Percentiles rank a stretch among this genome's conserved stretches.
Evolutionary conservation across 2,888 invertebrate genomes (phyloP).

Genomic region (Iphiclides podalirius): DNA sequence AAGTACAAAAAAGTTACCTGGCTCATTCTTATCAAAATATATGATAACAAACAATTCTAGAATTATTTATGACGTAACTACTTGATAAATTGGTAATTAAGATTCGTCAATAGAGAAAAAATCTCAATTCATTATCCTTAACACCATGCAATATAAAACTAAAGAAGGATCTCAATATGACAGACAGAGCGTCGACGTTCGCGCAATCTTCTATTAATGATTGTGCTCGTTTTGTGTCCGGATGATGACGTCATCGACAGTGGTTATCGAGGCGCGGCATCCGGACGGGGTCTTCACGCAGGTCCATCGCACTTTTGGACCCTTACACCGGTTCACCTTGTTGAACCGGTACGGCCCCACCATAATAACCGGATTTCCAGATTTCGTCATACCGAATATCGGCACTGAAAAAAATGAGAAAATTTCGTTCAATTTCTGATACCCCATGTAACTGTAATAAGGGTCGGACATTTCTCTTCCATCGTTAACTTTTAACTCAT

Average conservation of each 20-base stretch:
- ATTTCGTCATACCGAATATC: slow-evolving; percentile 34
- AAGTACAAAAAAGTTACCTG: no score
- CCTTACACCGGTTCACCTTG: slow-evolving; percentile 34
- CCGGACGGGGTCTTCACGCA: slow-evolving; percentile 37
- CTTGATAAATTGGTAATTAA: no score
- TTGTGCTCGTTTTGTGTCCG: slow-evolving; percentile 39
- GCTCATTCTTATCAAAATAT: no score
- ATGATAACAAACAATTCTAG: no score
- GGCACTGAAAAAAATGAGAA: slow-evolving; percentile 32
- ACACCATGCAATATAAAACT: background rate
- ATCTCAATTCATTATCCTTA: no score
- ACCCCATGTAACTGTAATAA: no score
- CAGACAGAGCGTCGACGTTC: no score
- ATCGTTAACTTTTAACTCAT: no score
- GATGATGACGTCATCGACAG: slow-evolving; percentile 36
- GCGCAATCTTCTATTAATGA: slow-evolving; percentile 28
- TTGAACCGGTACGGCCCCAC: slow-evolving; percentile 42
- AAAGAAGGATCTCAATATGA: background rate
- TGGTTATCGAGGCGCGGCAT: slow-evolving; percentile 38
- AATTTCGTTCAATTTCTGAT: background rate
- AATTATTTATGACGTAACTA: no score
- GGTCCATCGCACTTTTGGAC: slow-evolving; percentile 39
- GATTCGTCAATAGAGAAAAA: no score
- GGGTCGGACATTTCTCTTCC: no score
- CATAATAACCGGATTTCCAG: slow-evolving; percentile 42